Evolutionary conservation across 2,113 vertebrate species (phyloP).

Genomic region (Reinhardtius hippoglossoides): DNA sequence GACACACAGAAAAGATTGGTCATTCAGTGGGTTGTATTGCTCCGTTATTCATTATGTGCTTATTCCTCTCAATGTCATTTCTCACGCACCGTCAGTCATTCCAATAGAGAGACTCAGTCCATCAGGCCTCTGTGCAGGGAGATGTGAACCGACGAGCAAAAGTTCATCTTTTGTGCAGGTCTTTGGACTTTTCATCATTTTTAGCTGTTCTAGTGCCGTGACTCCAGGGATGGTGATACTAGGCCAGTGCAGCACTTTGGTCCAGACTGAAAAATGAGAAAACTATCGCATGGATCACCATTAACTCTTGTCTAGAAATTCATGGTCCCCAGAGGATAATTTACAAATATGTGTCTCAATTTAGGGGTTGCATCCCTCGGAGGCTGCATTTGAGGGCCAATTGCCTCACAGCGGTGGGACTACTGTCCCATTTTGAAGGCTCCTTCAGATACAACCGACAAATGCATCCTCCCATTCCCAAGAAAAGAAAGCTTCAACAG

Average conservation of each 20-base stretch:
- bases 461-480: not conserved
- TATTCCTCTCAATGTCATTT: slow-evolving; percentile 2
- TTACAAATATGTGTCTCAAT: no score
- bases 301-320: not conserved
- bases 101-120: not conserved
- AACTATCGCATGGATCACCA: not conserved
- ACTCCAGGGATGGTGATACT: not conserved
- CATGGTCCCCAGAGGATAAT: not conserved
- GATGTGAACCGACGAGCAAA: not conserved
- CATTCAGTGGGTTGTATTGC: slow-evolving; percentile 5
- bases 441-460: not conserved
- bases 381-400: no score
- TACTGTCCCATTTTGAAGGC: not conserved
- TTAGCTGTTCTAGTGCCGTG: not conserved
- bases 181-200: not conserved
- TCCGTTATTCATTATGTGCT: slow-evolving; percentile 18
- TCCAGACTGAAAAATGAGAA: not conserved
- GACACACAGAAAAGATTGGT: slow-evolving; percentile 10
- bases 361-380: no score
- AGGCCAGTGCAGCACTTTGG: not conserved
- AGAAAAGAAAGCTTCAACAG: not conserved
- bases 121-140: not conserved
- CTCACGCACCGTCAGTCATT: slow-evolving; percentile 9
- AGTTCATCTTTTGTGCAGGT: not conserved
- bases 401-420: no score